Evolutionary conservation across 2,113 vertebrate genomes (phyloP).

Genomic region (Oreochromis tanganicae): DNA sequence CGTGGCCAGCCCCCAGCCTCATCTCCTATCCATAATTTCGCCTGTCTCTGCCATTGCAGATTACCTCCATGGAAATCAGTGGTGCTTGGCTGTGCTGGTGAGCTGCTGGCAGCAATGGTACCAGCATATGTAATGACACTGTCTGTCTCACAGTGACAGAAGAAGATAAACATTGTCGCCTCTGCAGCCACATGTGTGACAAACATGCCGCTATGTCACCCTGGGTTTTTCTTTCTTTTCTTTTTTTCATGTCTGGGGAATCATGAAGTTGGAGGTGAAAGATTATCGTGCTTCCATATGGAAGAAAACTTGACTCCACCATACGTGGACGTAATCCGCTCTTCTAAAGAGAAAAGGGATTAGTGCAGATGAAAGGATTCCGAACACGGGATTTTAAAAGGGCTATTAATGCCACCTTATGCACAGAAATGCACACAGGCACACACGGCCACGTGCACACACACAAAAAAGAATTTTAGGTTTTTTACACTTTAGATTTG

Average conservation of each 20-base stretch:
- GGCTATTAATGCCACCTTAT: not conserved
- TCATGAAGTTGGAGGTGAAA: constrained; percentile 19
- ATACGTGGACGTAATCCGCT: not conserved
- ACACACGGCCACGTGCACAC: not conserved
- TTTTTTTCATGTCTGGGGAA: not conserved
- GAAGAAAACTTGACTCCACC: not conserved
- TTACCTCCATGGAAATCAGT: constrained; percentile 51
- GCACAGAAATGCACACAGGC: not conserved
- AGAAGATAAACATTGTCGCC: constrained; percentile 34
- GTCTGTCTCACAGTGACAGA: constrained; percentile 6
- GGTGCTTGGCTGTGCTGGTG: constrained; percentile 3
- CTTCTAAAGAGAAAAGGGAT: constrained; percentile 28
- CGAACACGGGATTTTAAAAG: constrained; percentile 22
- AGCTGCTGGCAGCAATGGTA: constrained; percentile 34
- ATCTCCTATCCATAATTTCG: constrained; percentile 49
- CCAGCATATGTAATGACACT: constrained; percentile 54
- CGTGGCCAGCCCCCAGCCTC: constrained; percentile 41
- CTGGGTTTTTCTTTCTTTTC: not conserved
- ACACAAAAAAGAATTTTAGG: not conserved
- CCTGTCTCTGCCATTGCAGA: constrained; percentile 46
- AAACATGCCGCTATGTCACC: not conserved
- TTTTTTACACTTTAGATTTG: not conserved
- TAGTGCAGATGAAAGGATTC: constrained; percentile 44
- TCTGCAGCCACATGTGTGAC: not conserved
- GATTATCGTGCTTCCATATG: not conserved